Evolutionary conservation across 1,140 invertebrate species (phyloP), one percentile per base, ranked within the genome.

Genomic region (Lepeophtheirus salmonis): DNA sequence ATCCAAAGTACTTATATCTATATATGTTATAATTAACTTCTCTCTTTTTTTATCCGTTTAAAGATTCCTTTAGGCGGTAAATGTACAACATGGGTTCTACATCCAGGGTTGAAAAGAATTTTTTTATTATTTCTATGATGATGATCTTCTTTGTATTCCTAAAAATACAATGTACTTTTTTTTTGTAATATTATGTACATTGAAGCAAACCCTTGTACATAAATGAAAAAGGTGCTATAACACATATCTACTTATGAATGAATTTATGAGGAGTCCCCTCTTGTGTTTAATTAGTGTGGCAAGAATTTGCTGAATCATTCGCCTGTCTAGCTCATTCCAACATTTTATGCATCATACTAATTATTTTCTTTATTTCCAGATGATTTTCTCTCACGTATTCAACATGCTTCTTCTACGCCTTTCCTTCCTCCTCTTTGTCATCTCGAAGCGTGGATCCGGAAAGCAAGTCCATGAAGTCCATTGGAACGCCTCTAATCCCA

Each of bases 401-500:
- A 22, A 17, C 30, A 41, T 41, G 30, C 30, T 41, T 6, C 6
- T 41, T n/a, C 30, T 41, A 10, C 30, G 30, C 50, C 12, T 21
- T 51, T 54, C 64, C 62, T 63, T 58, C 64, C 66, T 64, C 57
- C 72, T 66, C 80, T 80, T 67, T n/a, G 30, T n/a, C 30, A 41
- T 41, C n/a, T 41, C 30, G 6, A 41, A 41, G 30, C 14, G 13
- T 52, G 13, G 14, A 6, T 52, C 50, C 54, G 54, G 18, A 6
- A n/a, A 14, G 12, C 25, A 56, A 20, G 12, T 51, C 14, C 30
- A 51, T 16, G 20, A 52, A 14, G 30, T 60, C 41, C 30, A 51
- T 51, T 60, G 57, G 57, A 60, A 60, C 57, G 30, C 41, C 30
- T 30, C 57, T 41, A 60, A 60, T 81, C 80, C 67, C 74, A 92